Evolutionary conservation across 2,888 invertebrate species (phyloP).

Genomic region (Pheosia tremula): DNA sequence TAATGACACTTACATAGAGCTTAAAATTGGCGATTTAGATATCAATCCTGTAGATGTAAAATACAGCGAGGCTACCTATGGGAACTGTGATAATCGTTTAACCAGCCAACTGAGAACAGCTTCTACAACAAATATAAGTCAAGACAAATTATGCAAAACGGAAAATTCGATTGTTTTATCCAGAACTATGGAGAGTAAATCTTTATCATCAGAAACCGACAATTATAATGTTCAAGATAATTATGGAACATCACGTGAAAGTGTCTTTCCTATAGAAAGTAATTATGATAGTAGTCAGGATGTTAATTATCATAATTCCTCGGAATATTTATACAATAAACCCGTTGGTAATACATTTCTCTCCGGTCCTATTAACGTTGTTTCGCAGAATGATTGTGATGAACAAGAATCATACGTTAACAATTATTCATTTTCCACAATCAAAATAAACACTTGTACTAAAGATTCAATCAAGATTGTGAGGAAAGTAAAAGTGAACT

Average conservation of each 20-base stretch:
- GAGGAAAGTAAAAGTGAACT: constrained; percentile 61
- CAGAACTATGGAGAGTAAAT: neutral
- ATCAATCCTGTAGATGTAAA: neutral
- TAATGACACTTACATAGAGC: neutral
- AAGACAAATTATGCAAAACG: neutral
- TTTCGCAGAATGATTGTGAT: neutral
- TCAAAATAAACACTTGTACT: constrained; percentile 53
- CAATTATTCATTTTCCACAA: constrained; percentile 52
- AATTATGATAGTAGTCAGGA: neutral
- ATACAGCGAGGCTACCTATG: neutral
- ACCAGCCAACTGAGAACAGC: neutral
- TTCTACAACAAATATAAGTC: neutral
- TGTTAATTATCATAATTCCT: neutral
- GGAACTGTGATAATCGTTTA: neutral
- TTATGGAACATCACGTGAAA: neutral
- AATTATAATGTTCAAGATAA: neutral
- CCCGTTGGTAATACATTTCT: neutral
- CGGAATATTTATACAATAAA: neutral
- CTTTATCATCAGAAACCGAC: neutral
- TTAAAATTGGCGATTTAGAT: neutral
- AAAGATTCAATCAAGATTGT: constrained; percentile 54
- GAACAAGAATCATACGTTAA: constrained; percentile 32
- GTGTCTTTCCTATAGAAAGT: neutral
- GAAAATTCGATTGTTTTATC: neutral
- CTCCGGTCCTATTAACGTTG: neutral